These are phyloP conservation scores for Luperina nickerlii DNA, from an alignment of 2,888 invertebrate species.

Conservation along the genomic window DNA sequence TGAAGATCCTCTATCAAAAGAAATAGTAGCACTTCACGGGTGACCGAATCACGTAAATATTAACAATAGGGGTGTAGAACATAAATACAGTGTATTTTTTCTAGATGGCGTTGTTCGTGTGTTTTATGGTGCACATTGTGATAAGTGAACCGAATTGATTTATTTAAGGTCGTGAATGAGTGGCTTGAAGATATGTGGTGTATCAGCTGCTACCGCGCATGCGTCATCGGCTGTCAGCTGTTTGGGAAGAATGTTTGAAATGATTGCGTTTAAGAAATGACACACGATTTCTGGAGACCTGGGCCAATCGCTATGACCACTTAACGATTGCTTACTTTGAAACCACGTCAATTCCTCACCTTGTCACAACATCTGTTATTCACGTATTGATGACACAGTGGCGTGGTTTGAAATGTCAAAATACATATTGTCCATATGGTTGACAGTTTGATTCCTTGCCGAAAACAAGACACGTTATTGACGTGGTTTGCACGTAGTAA, in stretches of 20 bases:
- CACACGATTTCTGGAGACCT: background rate
- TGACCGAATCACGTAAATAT: conserved; percentile 62
- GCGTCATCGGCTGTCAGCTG: conserved; percentile 33
- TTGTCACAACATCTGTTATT: background rate
- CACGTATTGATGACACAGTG: background rate
- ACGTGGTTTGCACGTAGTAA: background rate
- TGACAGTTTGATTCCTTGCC: background rate
- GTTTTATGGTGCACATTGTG: conserved; percentile 60
- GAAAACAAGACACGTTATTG: background rate
- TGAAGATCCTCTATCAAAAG: conserved; percentile 3
- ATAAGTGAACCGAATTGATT: conserved; percentile 60
- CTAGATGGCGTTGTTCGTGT: conserved; percentile 54
- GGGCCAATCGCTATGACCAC: background rate
- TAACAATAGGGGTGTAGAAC: conserved; percentile 57
- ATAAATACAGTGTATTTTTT: conserved; percentile 59
- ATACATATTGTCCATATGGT: background rate
- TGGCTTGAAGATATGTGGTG: conserved; percentile 35
- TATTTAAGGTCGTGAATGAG: conserved; percentile 60
- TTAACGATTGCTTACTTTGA: background rate
- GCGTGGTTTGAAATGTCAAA: background rate
- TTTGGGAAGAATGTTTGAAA: background rate
- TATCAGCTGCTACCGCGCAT: conserved; percentile 49
- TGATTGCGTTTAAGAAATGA: background rate
- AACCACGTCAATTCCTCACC: background rate
- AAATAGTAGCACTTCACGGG: conserved; percentile 53